phyloP scores from a whole-genome alignment of 2,797 vertebrate genomes.

The Galaxias olidus region DNA sequence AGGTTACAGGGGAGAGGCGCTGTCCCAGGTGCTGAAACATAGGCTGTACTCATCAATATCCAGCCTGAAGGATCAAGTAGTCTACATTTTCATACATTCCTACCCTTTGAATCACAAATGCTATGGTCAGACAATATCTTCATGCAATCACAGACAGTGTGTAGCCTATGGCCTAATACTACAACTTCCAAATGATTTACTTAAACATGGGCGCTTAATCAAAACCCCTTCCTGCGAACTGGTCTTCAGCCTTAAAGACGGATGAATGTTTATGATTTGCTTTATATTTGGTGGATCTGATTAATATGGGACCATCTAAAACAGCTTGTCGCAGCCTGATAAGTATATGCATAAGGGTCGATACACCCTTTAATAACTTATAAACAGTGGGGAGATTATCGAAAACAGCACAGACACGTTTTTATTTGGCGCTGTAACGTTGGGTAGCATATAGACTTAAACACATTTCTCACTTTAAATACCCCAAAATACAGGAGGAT shows the following conservation, averaged over 20 bases:
- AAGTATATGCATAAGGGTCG: conserved; percentile 67
- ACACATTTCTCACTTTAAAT: conserved; percentile 59
- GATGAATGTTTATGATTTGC: too few relatives aligned
- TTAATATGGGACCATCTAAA: conserved; percentile 66
- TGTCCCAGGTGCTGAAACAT: conserved; percentile 59
- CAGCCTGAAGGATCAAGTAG: too few relatives aligned
- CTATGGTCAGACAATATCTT: too few relatives aligned
- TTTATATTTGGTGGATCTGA: conserved; percentile 48
- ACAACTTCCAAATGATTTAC: too few relatives aligned
- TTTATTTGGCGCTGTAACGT: conserved; percentile 64
- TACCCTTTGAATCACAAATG: too few relatives aligned
- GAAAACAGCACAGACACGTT: conserved; percentile 73
- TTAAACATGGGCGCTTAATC: too few relatives aligned
- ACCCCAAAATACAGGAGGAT: conserved; percentile 8
- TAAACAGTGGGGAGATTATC: conserved; percentile 70
- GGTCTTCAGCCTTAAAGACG: too few relatives aligned
- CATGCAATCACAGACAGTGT: too few relatives aligned
- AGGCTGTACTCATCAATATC: neutral
- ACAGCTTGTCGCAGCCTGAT: conserved; percentile 71
- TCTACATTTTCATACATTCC: too few relatives aligned
- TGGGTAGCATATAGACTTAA: conserved; percentile 49
- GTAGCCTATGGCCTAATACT: too few relatives aligned
- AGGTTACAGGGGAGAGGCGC: conserved; percentile 9
- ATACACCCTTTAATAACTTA: conserved; percentile 82
- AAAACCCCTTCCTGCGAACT: too few relatives aligned